Evolutionary conservation across 2,113 vertebrate species (phyloP), one percentile per base, ranked within the genome.

Genomic region (Archocentrus centrarchus): DNA sequence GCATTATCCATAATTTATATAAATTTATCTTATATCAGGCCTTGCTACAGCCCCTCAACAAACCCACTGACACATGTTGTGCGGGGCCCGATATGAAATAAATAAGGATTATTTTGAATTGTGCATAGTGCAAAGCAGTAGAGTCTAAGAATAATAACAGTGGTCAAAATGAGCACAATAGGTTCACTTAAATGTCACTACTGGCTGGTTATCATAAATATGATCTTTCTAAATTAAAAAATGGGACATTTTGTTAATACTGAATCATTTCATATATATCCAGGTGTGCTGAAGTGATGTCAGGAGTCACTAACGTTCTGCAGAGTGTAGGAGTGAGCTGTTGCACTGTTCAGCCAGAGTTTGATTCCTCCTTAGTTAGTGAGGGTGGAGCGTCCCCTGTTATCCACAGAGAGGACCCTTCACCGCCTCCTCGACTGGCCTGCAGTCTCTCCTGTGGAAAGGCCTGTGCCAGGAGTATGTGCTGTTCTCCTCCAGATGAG

Each of bases 261-360:
- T 27, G 57, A 18, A 59, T 79, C 2, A 18, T 61, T 68, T 55
- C 4, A 4, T 7, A 7, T 75, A 0, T 75, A 3, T 75, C 30
- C 87, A 95, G 94, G 82, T 93, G 88, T 86, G 83, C 76, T 18
- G 90, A 94, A 22, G 66, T 96, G 66, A 53, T 96, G 57, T 64
- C 27, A 0, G 92, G 75, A 10, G 89, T 96, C 85, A 94, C 88
- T 22, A 82, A 88, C 22, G 94, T 95, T 20, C 88, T 96, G 27
- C 89, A 78, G 66, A 85, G 79, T 7, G 93, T 92, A 0, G 95
- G 96, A 0, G 93, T 96, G 85, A 93, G 77, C 70, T 92, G 91
- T 81, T 93, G 94, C 87, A 96, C 96, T 0, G 78, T 97, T 18
- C 96, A 97, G 83, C 96, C 96, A 7, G 96, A 97, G 89, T 93